These are phyloP conservation scores for Minunthozetes semirufus DNA, from an alignment of 2,888 invertebrate species.

Conservation along the genomic window DNA sequence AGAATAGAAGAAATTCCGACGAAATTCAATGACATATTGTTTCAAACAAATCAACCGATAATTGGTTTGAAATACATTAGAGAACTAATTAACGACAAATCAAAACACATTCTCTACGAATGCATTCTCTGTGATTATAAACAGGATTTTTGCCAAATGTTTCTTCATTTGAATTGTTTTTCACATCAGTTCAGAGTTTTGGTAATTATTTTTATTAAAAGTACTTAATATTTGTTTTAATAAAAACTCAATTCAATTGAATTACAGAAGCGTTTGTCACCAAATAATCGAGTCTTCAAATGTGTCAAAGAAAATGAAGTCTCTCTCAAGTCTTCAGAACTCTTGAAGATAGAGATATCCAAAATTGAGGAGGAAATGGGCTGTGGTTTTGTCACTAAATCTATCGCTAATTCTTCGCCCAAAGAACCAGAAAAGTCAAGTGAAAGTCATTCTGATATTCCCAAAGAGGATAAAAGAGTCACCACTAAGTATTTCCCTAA, in stretches of 20 bases:
- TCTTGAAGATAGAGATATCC: not conserved
- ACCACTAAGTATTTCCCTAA: not conserved
- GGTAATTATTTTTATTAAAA: not conserved
- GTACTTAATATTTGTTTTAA: not conserved
- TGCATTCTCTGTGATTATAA: constrained; percentile 20
- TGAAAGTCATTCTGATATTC: not conserved
- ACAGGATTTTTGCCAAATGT: not conserved
- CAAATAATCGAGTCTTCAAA: not conserved
- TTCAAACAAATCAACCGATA: not conserved
- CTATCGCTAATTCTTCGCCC: not conserved
- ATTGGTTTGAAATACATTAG: constrained; percentile 9
- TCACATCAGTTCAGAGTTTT: constrained; percentile 4
- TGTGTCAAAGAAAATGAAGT: constrained; percentile 2
- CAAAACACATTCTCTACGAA: not conserved
- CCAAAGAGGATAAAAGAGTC: too few relatives aligned
- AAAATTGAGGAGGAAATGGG: not conserved
- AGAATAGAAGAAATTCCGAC: not conserved
- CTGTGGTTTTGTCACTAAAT: not conserved
- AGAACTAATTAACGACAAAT: not conserved
- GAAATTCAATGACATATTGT: constrained; percentile 13
- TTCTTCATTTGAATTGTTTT: not conserved
- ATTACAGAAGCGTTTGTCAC: not conserved
- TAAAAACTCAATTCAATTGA: not conserved
- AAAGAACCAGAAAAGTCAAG: not conserved
- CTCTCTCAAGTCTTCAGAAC: constrained; percentile 6